A percentile compares a stretch with the other conserved stretches of the same genome.
Evolutionary conservation across 1,140 invertebrate genomes (phyloP).

Genomic region (Orussus abietinus): DNA sequence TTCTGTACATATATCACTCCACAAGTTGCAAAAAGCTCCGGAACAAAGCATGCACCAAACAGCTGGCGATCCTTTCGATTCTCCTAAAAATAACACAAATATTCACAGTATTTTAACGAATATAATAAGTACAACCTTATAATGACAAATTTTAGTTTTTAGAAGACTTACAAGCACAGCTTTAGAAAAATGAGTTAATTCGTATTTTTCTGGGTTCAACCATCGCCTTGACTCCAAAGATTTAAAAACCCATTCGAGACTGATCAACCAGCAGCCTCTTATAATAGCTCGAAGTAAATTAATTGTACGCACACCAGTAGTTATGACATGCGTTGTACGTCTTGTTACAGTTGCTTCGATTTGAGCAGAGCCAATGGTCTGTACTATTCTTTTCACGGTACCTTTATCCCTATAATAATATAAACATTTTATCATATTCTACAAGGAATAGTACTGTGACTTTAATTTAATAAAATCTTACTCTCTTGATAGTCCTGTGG

Average conservation of each 20-base stretch:
- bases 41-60: constrained; percentile 41
- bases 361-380: constrained; percentile 31
- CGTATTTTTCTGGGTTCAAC: constrained; percentile 40
- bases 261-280: constrained; percentile 50
- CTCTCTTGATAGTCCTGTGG: constrained; percentile 38
- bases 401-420: constrained; percentile 36
- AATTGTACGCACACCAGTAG: constrained; percentile 46
- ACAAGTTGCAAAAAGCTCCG: constrained; percentile 44
- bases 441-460: constrained; percentile 2
- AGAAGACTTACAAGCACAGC: constrained; percentile 36
- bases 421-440: constrained; percentile 5
- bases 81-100: constrained; percentile 28
- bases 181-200: constrained; percentile 46
- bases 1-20: constrained; percentile 41
- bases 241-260: constrained; percentile 44
- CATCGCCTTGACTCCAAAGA: constrained; percentile 41
- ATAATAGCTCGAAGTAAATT: constrained; percentile 51
- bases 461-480: constrained; percentile 20
- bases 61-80: constrained; percentile 44
- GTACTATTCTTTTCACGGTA: constrained; percentile 35
- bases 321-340: constrained; percentile 49
- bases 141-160: constrained; percentile 1
- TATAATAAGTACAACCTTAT: neutral
- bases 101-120: neutral
- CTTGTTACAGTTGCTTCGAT: constrained; percentile 37